Base-by-base conservation (phyloP, 2,888 invertebrate species). In the Diplazon laetatorius region DNA sequence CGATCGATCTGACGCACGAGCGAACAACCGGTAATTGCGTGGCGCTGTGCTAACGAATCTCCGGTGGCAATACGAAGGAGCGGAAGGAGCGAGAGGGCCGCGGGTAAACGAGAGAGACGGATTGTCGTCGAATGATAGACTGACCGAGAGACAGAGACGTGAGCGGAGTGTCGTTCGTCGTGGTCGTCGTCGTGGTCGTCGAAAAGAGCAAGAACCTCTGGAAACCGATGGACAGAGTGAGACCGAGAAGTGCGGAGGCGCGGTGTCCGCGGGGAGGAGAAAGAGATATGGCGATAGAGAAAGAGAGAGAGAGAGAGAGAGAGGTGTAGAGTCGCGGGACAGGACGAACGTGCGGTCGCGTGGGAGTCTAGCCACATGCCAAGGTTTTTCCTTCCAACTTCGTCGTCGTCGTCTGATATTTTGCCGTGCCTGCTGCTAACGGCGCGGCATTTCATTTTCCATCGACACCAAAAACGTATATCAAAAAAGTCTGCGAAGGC, bases 281-380 rank as follows among this genome's bases (percentile, higher is more conserved):
- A 71, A n/a, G 66, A 52, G 39, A n/a, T n/a, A n/a, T n/a, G n/a
- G n/a, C n/a, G n/a, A n/a, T n/a, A 52, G 65, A 74, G 25, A 71
- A 20, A 65, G 65, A 46, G 63, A 73, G 57, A 71, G 66, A 52
- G 39, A 52, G 70, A 74, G 25, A 71, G 30, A 65, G 70, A 46
- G 57, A 73, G 57, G 10, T n/a, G n/a, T n/a, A n/a, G 30, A 30
- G 30, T 10, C 50, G 57, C 25, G 35, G 60, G 60, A 42, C 59
- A 68, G 52, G 18, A 70, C 69, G 52, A 46, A 59, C 62, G 57
- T 63, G 68, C 35, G 44, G 48, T 81, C 74, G 84, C 82, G 84
- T 83, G 84, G 84, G 83, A 83, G 81, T 83, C 75, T 55, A 69
- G 76, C 82, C 83, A 81, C 85, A 85, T 85, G 83, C 82, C 82